Conservation (phyloP, 1,140 invertebrate genomes). For the Odontomachus brunneus region DNA sequence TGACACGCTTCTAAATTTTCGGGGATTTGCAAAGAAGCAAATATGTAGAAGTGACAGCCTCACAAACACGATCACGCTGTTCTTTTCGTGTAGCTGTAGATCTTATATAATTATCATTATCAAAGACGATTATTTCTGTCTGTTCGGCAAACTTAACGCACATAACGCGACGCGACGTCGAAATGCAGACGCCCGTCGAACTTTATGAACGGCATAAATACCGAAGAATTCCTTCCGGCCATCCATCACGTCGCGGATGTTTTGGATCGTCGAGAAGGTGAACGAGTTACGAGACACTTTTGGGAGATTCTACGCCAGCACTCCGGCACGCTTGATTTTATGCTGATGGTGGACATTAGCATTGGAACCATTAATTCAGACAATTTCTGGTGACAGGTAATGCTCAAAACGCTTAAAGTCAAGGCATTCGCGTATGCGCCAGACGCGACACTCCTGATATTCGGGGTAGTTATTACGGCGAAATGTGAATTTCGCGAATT, state of each 20-base stretch:
- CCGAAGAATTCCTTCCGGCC: conserved; percentile 44
- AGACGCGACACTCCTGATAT: not conserved
- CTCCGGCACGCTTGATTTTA: conserved; percentile 30
- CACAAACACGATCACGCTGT: too few relatives aligned
- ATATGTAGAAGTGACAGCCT: too few relatives aligned
- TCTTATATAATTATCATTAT: not conserved
- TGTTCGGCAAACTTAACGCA: not conserved
- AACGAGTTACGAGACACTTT: conserved; percentile 63
- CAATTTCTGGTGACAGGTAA: conserved; percentile 17
- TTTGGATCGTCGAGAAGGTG: conserved; percentile 28
- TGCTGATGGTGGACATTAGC: conserved; percentile 44
- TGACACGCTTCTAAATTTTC: not conserved
- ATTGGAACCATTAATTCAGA: conserved; percentile 54
- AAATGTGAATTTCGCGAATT: conserved; percentile 17
- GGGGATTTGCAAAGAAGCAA: not conserved
- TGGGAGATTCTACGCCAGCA: conserved; percentile 20
- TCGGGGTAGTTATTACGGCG: not conserved
- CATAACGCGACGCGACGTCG: not conserved
- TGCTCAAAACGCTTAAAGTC: conserved; percentile 34
- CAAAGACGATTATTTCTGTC: not conserved
- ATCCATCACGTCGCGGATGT: conserved; percentile 55
- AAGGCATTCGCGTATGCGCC: not conserved
- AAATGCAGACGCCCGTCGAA: conserved; percentile 9
- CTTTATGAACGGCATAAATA: conserved; percentile 61
- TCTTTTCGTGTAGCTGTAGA: too few relatives aligned